A percentile compares a stretch with the other conserved stretches of the same genome.
Conservation (phyloP, 2,113 vertebrate species). For the Cranoglanis bouderius region DNA sequence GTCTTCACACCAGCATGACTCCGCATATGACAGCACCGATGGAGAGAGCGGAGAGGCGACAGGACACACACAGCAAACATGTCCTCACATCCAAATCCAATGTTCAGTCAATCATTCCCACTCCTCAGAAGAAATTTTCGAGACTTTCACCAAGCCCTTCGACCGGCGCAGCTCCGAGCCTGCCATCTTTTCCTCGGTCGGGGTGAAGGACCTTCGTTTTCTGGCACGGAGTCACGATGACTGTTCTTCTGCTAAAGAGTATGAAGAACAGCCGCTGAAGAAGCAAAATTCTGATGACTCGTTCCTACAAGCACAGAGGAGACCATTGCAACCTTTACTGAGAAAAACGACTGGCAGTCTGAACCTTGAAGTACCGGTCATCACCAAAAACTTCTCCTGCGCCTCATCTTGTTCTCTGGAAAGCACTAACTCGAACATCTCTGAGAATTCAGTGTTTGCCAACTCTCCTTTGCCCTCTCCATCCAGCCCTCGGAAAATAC, state of each 20-base stretch:
- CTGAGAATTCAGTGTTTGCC: constrained; percentile 82
- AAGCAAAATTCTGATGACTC: constrained; percentile 77
- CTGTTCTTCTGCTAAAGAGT: constrained; percentile 66
- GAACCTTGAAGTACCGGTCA: constrained; percentile 50
- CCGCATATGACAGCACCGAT: constrained; percentile 90
- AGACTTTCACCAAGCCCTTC: constrained; percentile 57
- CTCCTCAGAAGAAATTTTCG: constrained; percentile 63
- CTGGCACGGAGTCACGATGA: constrained; percentile 85
- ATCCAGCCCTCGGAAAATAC: constrained; percentile 67
- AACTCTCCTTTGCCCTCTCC: constrained; percentile 83
- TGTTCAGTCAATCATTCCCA: constrained; percentile 35
- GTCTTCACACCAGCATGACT: constrained; percentile 83
- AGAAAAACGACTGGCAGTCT: constrained; percentile 60
- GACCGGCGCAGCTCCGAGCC: constrained; percentile 89
- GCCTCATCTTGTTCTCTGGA: constrained; percentile 80
- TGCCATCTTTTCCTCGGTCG: constrained; percentile 65
- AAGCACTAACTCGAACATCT: constrained; percentile 73
- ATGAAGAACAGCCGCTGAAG: constrained; percentile 67
- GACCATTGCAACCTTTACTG: constrained; percentile 46
- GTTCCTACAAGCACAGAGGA: constrained; percentile 60
- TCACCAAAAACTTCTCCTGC: constrained; percentile 59
- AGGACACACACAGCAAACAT: constrained; percentile 1
- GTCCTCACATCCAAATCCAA: constrained; percentile 36
- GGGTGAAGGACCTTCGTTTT: constrained; percentile 58
- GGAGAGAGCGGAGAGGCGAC: constrained; percentile 51